Evolutionary conservation across 2,888 invertebrate genomes (phyloP), one percentile per base, ranked within the genome.

Genomic region (Caenorhabditis zanzibari): DNA sequence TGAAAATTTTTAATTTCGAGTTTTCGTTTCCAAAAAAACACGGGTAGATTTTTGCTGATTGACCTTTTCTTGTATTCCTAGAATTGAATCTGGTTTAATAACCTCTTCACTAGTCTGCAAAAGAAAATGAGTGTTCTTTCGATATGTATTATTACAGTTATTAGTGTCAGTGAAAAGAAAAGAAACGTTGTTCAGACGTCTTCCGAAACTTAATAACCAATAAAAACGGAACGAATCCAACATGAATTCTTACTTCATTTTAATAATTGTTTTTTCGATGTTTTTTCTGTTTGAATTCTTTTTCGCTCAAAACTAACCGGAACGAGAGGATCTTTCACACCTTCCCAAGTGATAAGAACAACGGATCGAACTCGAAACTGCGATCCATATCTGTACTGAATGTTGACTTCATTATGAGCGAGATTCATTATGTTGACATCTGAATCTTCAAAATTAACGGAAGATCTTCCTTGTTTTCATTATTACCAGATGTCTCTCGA

Each of bases 371-470:
- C 90, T 28, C 86, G 69, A 80, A 92, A 92, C 14, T 82, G 84
- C 9, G 85, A 85, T 9, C 91, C 91, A 75, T 92, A 91, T 28
- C 91, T 81, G 68, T 92, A 92, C 72, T 92, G 92, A 49, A 92
- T 92, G 76, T 92, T 91, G 52, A 92, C 92, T 71, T 92, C 92
- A 80, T 88, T 92, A 56, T 90, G 89, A 2, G 90, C 91, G 68
- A 92, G 59, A 54, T 86, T 89, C 47, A 92, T 79, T 19, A 91
- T 86, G 28, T 88, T 88, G 7, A 86, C 81, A 63, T 92, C 92
- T 92, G 76, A 64, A 85, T 32, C 4, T 32, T 32, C 32, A 32
- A 32, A 6, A 32, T n/a, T n/a, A n/a, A n/a, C n/a, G n/a, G n/a
- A n/a, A n/a, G n/a, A 47, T 19, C 47, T 47, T 0, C 10, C n/a